Base-by-base conservation (phyloP, 2,888 invertebrate genomes). In the Scrobipalpa atriplicella region DNA sequence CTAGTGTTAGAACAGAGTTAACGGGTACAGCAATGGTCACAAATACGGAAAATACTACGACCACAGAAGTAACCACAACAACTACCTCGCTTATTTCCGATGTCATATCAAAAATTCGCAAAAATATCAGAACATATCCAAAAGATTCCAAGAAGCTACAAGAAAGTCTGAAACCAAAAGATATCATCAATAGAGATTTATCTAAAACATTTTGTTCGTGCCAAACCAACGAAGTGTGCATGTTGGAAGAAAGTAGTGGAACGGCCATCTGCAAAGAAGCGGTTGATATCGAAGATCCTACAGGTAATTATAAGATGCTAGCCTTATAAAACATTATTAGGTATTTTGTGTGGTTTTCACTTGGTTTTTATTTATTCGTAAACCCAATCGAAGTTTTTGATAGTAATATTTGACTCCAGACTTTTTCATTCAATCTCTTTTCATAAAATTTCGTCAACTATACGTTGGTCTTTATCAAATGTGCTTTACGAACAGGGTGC, bases 221-320 rank as follows among this genome's bases (percentile, higher is more conserved):
- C 89, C 88, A 91, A 85, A 89, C 73, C 70, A 84, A 85, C 71
- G 94, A 95, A 85, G 94, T 95, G 68, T 95, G 95, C 85, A 94
- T 95, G 83, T 93, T 95, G 63, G 91, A 94, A 73, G 93, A 93
- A 73, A 93, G 87, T 72, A 95, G 94, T 75, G 93, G 94, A 62
- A 93, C 93, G 61, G 93, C 95, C 3, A 85, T 92, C 61, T 95
- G 95, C 79, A 91, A 90, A 74, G 77, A 78, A 51, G 88, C 93
- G 7, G 74, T 84, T 18, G 95, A 95, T 77, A 79, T 82, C 3
- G 83, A 89, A 11, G 95, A 95, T 77, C 94, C 94, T 2, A 95
- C 95, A 73, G 95, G 95, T 93, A 75, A 72, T 2, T 0, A 21
- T 56, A 21, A 21, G 5, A 13, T 21, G 1, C 1, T 19, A 10